Base-by-base conservation (phyloP, 2,797 vertebrate genomes). In the Bradypodion ventrale region DNA sequence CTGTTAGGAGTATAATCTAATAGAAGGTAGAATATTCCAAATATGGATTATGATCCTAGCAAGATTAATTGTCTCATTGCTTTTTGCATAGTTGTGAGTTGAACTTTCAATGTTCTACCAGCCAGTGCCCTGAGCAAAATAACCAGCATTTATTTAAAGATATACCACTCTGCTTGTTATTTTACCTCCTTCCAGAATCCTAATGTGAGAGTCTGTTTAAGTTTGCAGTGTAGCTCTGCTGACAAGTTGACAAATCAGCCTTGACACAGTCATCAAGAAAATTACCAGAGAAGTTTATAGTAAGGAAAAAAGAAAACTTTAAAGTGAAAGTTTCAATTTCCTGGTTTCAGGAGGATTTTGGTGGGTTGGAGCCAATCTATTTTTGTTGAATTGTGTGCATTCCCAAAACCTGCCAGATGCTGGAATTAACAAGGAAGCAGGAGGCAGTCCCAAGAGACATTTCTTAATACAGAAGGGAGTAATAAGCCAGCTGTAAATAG, bases 271-370 rank as follows among this genome's bases (percentile, higher is more conserved):
- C 65, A 81, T 63, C 0, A 0, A 52, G 25, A 85, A 89, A 82
- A 83, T 86, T 91, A 77, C n/a, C 40, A 73, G 7, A 77, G 80
- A 83, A 10, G 29, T 88, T 90, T 85, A 78, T 66, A 62, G 35
- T 84, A 23, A 29, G 35, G 87, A 37, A 21, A 21, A 88, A 87
- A 29, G 85, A 86, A 90, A 91, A 83, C 8, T 32, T 3, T 75
- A 9, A 29, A 73, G 60, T 85, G 82, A 92, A 81, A 91, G 13
- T 79, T 88, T 87, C 16, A 42, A 80, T 90, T 88, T 91, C 29
- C 69, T 83, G 74, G 40, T 0, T 29, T 29, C 77, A 86, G 72
- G 85, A 87, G 68, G 77, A 88, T 52, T 83, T 82, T 0, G 0
- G 29, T 83, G 84, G 77, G 59, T 59, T 87, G 79, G 66, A 91